phyloP scores from a whole-genome alignment of 2,888 invertebrate genomes.

The Drosophila yooni region DNA sequence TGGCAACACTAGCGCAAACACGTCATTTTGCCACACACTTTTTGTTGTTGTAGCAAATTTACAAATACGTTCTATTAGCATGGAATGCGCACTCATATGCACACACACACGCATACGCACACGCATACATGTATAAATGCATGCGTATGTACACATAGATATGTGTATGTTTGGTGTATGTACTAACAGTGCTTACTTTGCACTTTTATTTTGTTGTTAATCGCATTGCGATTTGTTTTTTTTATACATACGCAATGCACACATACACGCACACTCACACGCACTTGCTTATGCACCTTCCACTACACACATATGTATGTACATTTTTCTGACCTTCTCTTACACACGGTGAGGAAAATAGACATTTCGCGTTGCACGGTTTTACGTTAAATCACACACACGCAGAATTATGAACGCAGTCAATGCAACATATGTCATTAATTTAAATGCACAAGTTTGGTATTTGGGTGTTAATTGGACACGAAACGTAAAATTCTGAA shows the following conservation, averaged over 20 bases:
- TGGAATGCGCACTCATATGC: conserved; percentile 41
- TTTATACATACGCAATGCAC: conserved; percentile 60
- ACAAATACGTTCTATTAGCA: conserved; percentile 62
- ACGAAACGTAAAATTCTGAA: conserved; percentile 57
- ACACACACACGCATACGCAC: neutral
- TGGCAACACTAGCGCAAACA: conserved; percentile 79
- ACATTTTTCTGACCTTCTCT: conserved; percentile 76
- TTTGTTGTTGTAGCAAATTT: conserved; percentile 62
- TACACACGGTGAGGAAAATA: conserved; percentile 53
- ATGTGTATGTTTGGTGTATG: conserved; percentile 21
- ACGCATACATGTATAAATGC: conserved; percentile 7
- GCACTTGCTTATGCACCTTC: conserved; percentile 61
- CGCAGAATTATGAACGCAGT: conserved; percentile 1
- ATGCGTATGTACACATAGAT: conserved; percentile 24
- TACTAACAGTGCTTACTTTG: conserved; percentile 51
- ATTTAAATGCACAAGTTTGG: conserved; percentile 32
- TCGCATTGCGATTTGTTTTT: conserved; percentile 51
- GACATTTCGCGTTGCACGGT: conserved; percentile 32
- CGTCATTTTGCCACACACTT: conserved; percentile 72
- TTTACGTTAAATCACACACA: conserved; percentile 20
- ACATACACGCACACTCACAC: conserved; percentile 39
- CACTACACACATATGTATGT: conserved; percentile 58
- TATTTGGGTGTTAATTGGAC: conserved; percentile 51
- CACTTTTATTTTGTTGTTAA: conserved; percentile 59
- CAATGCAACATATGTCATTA: conserved; percentile 23